phyloP scores from a whole-genome alignment of 2,797 vertebrate species.

The Sebastes melanostomus region DNA sequence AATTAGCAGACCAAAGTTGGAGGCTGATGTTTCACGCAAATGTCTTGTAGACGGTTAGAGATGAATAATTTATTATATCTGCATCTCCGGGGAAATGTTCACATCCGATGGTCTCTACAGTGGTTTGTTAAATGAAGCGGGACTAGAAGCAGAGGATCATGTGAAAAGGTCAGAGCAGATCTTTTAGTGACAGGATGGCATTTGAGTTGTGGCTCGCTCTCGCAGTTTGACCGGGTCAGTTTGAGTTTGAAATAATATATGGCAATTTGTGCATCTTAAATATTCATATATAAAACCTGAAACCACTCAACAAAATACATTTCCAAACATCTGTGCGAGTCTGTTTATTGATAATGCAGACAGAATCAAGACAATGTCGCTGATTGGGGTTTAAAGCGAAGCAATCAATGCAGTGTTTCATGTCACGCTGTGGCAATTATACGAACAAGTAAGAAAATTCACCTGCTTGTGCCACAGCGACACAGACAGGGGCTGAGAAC shows the following conservation, averaged over 20 bases:
- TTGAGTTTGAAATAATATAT: conserved; percentile 26
- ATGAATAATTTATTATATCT: conserved; percentile 74
- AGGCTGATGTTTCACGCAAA: conserved; percentile 68
- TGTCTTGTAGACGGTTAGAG: conserved; percentile 62
- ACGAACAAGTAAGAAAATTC: conserved; percentile 44
- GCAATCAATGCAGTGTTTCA: conserved; percentile 55
- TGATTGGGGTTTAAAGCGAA: conserved; percentile 62
- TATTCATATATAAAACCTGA: not conserved
- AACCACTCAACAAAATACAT: not conserved
- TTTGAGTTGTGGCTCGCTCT: conserved; percentile 44
- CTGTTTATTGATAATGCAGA: conserved; percentile 34
- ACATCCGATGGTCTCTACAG: conserved; percentile 65
- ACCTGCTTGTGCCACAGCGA: conserved; percentile 37
- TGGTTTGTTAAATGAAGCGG: conserved; percentile 75
- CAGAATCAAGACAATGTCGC: conserved; percentile 28
- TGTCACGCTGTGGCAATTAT: conserved; percentile 58
- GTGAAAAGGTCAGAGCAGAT: conserved; percentile 72
- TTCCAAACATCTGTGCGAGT: not conserved
- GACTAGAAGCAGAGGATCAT: conserved; percentile 58
- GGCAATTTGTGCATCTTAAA: conserved; percentile 6
- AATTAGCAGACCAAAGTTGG: conserved; percentile 73
- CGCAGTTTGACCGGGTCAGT: conserved; percentile 17
- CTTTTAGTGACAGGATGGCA: conserved; percentile 60
- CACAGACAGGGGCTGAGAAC: conserved; percentile 8
- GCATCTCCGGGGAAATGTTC: conserved; percentile 63